Conservation (phyloP, 2,797 vertebrate species). For the Salmo trutta region DNA sequence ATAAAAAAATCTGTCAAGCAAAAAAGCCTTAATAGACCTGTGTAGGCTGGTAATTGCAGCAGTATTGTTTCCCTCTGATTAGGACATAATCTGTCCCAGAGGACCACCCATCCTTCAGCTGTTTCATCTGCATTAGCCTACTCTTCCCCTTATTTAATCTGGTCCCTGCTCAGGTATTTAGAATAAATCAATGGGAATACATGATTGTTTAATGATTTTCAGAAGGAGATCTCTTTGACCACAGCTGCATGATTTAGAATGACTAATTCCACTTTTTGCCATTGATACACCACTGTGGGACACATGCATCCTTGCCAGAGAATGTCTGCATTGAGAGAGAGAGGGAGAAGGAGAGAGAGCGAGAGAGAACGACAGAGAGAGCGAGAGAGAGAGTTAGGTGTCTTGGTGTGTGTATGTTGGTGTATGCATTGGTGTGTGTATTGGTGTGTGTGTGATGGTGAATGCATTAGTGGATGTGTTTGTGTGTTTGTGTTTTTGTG, state of each 20-base stretch:
- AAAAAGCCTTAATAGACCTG: constrained; percentile 98
- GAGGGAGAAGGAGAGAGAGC: constrained; percentile 11
- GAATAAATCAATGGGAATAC: constrained; percentile 99
- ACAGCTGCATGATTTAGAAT: constrained; percentile 97
- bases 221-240: constrained; percentile 94
- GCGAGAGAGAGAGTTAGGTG: background rate
- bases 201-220: constrained; percentile 99
- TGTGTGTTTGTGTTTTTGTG: too few species aligned
- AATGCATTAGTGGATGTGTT: too few species aligned
- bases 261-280: constrained; percentile 97
- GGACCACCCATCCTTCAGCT: constrained; percentile 88
- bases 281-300: constrained; percentile 81
- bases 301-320: constrained; percentile 79
- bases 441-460: too few species aligned
- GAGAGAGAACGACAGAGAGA: constrained; percentile 10
- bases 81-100: constrained; percentile 90
- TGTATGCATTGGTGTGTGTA: too few species aligned
- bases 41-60: constrained; percentile 95
- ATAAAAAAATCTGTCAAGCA: constrained; percentile 97
- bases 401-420: too few species aligned
- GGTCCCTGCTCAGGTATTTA: constrained; percentile 97
- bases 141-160: constrained; percentile 95
- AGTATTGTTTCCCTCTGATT: constrained; percentile 98
- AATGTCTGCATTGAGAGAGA: constrained; percentile 41
- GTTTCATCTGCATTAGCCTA: constrained; percentile 98